These are phyloP conservation scores for Cephus rjabovi DNA, from an alignment of 2,888 invertebrate genomes.

Conservation along the genomic window DNA sequence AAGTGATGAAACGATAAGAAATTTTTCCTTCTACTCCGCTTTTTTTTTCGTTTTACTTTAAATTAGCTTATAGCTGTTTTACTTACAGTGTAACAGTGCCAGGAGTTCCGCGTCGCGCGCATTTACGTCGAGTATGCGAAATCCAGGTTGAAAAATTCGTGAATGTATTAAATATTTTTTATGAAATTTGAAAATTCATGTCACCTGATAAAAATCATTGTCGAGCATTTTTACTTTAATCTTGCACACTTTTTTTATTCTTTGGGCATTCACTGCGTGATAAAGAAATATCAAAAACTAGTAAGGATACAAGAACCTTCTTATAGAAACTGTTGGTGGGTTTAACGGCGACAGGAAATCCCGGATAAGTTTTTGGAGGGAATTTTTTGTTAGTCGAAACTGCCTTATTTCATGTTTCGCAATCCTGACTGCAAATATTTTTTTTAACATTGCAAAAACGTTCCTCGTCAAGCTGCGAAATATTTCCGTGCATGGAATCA, in stretches of 20 bases:
- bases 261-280: background rate
- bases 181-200: background rate
- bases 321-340: background rate
- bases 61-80: background rate
- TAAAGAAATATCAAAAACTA: background rate
- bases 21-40: slow-evolving; percentile 28
- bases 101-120: background rate
- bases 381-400: background rate
- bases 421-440: background rate
- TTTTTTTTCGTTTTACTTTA: background rate
- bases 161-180: background rate
- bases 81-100: background rate
- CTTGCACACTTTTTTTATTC: background rate
- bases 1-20: slow-evolving; percentile 50
- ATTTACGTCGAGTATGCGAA: background rate
- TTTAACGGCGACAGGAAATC: background rate
- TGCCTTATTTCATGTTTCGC: background rate
- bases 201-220: background rate
- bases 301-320: background rate
- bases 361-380: background rate
- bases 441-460: background rate
- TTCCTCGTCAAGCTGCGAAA: background rate
- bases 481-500: background rate
- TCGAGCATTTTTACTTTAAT: background rate
- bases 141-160: background rate